Evolutionary conservation across 2,888 invertebrate genomes (phyloP), one percentile per base, ranked within the genome.

Genomic region (Diarsia dahlii): DNA sequence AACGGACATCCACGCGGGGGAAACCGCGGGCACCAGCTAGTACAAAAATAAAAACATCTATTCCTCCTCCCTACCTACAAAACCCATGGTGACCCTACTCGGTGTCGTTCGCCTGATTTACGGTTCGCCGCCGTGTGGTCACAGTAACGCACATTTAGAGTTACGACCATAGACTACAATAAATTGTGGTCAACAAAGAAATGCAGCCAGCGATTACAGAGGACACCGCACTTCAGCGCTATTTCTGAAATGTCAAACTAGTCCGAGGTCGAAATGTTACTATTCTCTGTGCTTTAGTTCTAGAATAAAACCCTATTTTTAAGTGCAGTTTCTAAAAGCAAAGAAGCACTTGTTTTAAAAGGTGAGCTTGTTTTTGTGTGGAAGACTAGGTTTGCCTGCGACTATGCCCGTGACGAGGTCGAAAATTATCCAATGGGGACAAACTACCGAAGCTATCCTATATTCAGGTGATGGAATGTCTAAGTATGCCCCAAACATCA

Each of bases 141-240:
- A 80, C 65, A 82, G 76, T 82, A 78, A 84, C 81, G 81, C 81
- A 76, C 80, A 76, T 81, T 81, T 71, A 87, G 85, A 87, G 74
- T 80, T 87, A 87, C 83, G 81, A 76, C 66, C 81, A 74, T 76
- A 67, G 70, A 62, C 74, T 71, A 72, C 83, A 75, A 86, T 87
- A 87, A 87, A 86, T 87, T 78, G 83, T 79, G 66, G 74, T 66
- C 75, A 74, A 85, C 85, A 87, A 87, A 86, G 86, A 87, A 85
- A 85, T 87, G 88, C 88, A 86, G 54, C 75, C 68, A 77, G 72
- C 68, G 74, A 79, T 81, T 62, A 68, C 80, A 78, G 74, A 85
- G 84, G 78, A 84, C 82, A 65, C 71, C 78, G 78, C 78, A 74
- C 68, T 65, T 71, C 65, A 72, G 34, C 23, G 68, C 76, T 87